phyloP scores from a whole-genome alignment of 2,113 vertebrate genomes.

The Burhinus oedicnemus region DNA sequence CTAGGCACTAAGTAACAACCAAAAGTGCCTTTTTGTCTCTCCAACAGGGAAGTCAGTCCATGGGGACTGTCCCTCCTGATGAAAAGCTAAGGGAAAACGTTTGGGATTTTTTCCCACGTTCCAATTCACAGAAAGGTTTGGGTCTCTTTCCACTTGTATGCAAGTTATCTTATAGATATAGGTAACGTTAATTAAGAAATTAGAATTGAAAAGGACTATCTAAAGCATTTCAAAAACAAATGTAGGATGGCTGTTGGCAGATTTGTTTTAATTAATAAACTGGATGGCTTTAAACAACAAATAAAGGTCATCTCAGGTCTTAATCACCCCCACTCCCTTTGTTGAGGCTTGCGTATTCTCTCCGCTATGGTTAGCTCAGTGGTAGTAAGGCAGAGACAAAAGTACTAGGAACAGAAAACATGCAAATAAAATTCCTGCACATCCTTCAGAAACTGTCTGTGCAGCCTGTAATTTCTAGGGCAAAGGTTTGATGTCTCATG shows the following conservation, averaged over 20 bases:
- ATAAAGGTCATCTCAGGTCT: neutral
- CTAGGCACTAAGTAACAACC: neutral
- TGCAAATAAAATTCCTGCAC: conserved; percentile 43
- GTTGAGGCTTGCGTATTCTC: neutral
- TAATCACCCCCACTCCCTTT: neutral
- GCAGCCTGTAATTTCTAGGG: conserved; percentile 38
- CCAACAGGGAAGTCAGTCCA: neutral
- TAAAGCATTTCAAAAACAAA: neutral
- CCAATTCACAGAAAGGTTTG: neutral
- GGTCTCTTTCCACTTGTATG: neutral
- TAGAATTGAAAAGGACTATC: neutral
- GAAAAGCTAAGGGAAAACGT: neutral
- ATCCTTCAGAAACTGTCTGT: conserved; percentile 14
- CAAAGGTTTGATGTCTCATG: conserved; percentile 37
- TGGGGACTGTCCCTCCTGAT: neutral
- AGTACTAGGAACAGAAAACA: conserved; percentile 3
- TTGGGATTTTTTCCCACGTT: accelerated
- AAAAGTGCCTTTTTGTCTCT: neutral
- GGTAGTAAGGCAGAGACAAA: neutral
- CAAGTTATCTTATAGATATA: neutral
- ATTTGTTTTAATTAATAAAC: neutral
- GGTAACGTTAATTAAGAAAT: neutral
- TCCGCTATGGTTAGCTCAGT: neutral
- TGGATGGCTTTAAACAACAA: neutral
- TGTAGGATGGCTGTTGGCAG: neutral